Evolutionary conservation across 2,888 invertebrate genomes (phyloP).

Genomic region (Steinernema hermaphroditum): DNA sequence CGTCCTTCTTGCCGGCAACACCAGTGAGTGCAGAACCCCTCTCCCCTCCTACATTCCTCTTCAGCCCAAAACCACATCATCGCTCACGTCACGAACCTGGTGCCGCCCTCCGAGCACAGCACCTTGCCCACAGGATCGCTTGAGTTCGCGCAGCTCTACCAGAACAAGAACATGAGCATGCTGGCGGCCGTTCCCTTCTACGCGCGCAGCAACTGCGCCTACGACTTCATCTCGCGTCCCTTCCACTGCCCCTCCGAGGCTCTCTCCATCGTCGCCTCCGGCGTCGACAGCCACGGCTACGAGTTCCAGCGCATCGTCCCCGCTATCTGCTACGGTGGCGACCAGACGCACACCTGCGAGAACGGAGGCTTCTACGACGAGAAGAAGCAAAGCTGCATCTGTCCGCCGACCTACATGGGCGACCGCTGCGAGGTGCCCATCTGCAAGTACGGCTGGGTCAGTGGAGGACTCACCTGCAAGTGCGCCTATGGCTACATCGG

Average conservation of each 20-base stretch:
- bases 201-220: constrained; percentile 10
- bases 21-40: not conserved
- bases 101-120: not conserved
- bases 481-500: constrained; percentile 17
- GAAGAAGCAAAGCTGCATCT: constrained; percentile 2
- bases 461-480: not conserved
- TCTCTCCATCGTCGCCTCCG: not conserved
- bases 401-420: constrained; percentile 8
- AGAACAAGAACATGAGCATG: not conserved
- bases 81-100: constrained; percentile 28
- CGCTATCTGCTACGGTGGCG: constrained; percentile 18
- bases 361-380: constrained; percentile 24
- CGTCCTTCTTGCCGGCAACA: not conserved
- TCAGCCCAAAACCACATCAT: constrained; percentile 28
- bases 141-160: constrained; percentile 33
- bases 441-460: not conserved
- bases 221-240: constrained; percentile 13
- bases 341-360: not conserved
- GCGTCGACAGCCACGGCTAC: constrained; percentile 29
- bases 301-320: constrained; percentile 33
- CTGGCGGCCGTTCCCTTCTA: not conserved
- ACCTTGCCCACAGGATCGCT: constrained; percentile 16
- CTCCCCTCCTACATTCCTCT: not conserved
- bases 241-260: not conserved
- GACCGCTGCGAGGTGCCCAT: constrained; percentile 25